These are phyloP conservation scores for Clytia hemisphaerica DNA, from an alignment of 30 jellyfish, hydroid and myxozoan species.

Conservation along the genomic window DNA sequence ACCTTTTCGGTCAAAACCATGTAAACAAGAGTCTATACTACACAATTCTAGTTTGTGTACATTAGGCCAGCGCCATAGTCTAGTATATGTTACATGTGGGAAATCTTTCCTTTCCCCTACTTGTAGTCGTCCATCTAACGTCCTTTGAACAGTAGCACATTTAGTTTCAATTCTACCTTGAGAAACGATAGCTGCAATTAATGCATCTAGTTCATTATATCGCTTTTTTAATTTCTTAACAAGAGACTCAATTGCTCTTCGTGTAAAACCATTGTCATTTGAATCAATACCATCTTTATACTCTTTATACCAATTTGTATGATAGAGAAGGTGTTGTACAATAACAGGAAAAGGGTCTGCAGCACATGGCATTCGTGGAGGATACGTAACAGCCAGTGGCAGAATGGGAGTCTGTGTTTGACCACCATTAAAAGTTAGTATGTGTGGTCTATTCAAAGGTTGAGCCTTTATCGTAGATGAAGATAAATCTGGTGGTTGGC, in stretches of 20 bases:
- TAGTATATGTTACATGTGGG: slow-evolving; percentile 90
- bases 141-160: slow-evolving; percentile 93
- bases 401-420: slow-evolving; percentile 75
- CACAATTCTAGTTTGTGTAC: slow-evolving; percentile 88
- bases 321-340: slow-evolving; percentile 87
- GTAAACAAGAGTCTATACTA: slow-evolving; percentile 61
- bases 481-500: too few species aligned
- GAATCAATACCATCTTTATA: slow-evolving; percentile 78
- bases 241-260: slow-evolving; percentile 92
- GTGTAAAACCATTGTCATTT: slow-evolving; percentile 46
- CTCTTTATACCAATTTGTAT: slow-evolving; percentile 29
- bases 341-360: slow-evolving; percentile 98
- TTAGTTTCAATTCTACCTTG: slow-evolving; percentile 87
- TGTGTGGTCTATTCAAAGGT: slow-evolving; percentile 33
- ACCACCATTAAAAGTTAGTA: slow-evolving; percentile 58
- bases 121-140: slow-evolving; percentile 95
- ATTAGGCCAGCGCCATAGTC: slow-evolving; percentile 98
- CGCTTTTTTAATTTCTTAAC: slow-evolving; percentile 92
- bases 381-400: slow-evolving; percentile 64
- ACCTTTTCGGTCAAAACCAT: slow-evolving; percentile 87
- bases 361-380: slow-evolving; percentile 95
- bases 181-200: slow-evolving; percentile 76
- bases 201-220: slow-evolving; percentile 86
- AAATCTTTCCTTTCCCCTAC: slow-evolving; percentile 97
- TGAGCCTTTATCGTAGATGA: too few species aligned